phyloP scores from a whole-genome alignment of 2,888 invertebrate species.

The Charanyca ferruginea region DNA sequence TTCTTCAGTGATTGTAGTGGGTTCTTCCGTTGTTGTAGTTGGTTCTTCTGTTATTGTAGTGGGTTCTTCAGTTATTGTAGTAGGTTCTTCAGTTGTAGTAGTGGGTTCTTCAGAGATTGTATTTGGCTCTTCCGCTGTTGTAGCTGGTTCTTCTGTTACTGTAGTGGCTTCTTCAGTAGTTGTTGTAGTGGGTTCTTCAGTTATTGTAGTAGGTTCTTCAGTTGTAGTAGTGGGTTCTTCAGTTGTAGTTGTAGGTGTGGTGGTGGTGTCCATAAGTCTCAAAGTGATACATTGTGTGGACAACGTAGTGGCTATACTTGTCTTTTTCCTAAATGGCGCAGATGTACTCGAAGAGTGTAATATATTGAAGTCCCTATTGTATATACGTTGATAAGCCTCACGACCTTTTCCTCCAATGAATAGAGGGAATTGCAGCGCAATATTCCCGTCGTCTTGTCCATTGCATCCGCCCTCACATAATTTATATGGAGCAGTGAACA shows the following conservation, averaged over 20 bases:
- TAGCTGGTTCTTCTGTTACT: too few species aligned
- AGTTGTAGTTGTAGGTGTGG: slow-evolving; percentile 29
- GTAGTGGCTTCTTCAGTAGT: slow-evolving; percentile 2
- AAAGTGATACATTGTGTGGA: slow-evolving; percentile 27
- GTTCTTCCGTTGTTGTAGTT: neutral
- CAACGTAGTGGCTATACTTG: slow-evolving; percentile 55
- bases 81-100: slow-evolving; percentile 9
- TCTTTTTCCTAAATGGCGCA: slow-evolving; percentile 72
- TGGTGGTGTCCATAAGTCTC: slow-evolving; percentile 15
- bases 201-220: slow-evolving; percentile 6
- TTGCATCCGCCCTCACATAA: slow-evolving; percentile 77
- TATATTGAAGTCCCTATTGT: slow-evolving; percentile 66
- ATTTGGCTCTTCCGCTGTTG: neutral
- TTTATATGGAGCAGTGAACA: slow-evolving; percentile 84
- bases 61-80: neutral
- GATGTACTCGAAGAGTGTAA: slow-evolving; percentile 51
- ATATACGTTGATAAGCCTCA: slow-evolving; percentile 67
- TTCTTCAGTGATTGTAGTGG: slow-evolving; percentile 4
- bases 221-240: slow-evolving; percentile 4
- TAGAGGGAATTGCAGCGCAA: slow-evolving; percentile 78
- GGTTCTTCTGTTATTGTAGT: too few species aligned
- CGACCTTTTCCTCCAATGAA: slow-evolving; percentile 73
- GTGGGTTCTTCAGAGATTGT: neutral
- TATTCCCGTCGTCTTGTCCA: slow-evolving; percentile 59
- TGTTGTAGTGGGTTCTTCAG: slow-evolving; percentile 3